A percentile compares a stretch with the other conserved stretches of the same genome.
phyloP scores from a whole-genome alignment of 2,888 invertebrate species.

The Archips xylosteana region DNA sequence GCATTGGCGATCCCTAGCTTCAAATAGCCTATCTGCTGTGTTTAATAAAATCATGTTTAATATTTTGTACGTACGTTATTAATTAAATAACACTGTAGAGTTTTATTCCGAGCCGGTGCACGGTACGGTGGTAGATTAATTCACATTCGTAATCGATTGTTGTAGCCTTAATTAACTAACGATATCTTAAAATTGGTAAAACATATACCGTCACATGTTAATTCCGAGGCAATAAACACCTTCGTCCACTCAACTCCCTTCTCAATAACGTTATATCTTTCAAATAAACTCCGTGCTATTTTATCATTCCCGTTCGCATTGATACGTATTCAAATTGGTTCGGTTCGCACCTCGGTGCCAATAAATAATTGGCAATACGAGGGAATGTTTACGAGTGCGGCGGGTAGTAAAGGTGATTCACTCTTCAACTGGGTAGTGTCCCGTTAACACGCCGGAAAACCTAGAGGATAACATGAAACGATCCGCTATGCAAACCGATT shows the following conservation, averaged over 20 bases:
- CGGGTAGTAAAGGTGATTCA: constrained; percentile 19
- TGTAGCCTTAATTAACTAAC: too few species aligned
- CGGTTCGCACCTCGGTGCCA: constrained; percentile 28
- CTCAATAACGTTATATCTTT: constrained; percentile 29
- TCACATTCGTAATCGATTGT: too few species aligned
- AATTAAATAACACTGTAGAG: too few species aligned
- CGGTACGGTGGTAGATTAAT: too few species aligned
- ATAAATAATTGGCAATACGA: constrained; percentile 20
- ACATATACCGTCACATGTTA: too few species aligned
- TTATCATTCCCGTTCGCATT: constrained; percentile 5
- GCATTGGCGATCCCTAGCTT: too few species aligned
- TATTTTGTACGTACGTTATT: too few species aligned
- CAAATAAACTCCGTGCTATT: constrained; percentile 10
- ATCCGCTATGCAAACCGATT: not conserved
- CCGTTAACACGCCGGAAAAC: not conserved
- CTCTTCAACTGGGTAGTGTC: constrained; percentile 13
- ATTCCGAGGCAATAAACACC: not conserved
- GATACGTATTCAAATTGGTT: constrained; percentile 29
- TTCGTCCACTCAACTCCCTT: not conserved
- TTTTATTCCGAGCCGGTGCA: too few species aligned
- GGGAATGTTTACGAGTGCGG: constrained; percentile 29
- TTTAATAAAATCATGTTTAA: too few species aligned
- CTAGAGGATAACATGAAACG: not conserved
- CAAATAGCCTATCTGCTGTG: too few species aligned
- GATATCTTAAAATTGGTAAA: too few species aligned